These are phyloP conservation scores for Ischnus inquisitorius DNA, from an alignment of 2,888 invertebrate species.

Conservation along the genomic window DNA sequence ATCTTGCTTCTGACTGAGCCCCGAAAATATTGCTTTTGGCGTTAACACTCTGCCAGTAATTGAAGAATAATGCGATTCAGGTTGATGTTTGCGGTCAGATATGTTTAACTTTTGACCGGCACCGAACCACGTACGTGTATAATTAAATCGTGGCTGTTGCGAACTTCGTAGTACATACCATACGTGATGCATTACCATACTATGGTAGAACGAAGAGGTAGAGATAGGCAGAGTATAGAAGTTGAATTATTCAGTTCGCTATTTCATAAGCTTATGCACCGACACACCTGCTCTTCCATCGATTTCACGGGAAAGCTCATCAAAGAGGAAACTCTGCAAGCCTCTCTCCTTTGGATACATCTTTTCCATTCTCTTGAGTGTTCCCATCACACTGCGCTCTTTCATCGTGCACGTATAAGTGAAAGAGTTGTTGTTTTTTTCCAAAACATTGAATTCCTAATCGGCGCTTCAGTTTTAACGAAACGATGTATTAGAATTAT, in stretches of 20 bases:
- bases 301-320: slow-evolving; percentile 34
- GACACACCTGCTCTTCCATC: slow-evolving; percentile 4
- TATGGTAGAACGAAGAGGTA: neutral
- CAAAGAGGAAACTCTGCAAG: slow-evolving; percentile 31
- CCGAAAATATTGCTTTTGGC: neutral
- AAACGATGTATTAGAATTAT: neutral
- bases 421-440: neutral
- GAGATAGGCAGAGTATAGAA: slow-evolving; percentile 41
- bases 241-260: slow-evolving; percentile 66
- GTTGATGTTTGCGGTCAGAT: neutral
- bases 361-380: neutral
- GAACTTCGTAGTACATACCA: slow-evolving; percentile 1
- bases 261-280: slow-evolving; percentile 60
- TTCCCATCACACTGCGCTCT: neutral
- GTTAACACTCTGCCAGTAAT: neutral
- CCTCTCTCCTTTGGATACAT: neutral
- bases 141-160: neutral
- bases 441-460: neutral
- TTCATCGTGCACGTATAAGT: slow-evolving; percentile 5
- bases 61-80: neutral
- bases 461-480: neutral
- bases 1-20: no score
- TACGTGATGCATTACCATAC: neutral
- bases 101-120: neutral
- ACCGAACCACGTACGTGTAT: neutral